Evolutionary conservation across 2,113 vertebrate species (phyloP).

Genomic region (Zapus hudsonius): DNA sequence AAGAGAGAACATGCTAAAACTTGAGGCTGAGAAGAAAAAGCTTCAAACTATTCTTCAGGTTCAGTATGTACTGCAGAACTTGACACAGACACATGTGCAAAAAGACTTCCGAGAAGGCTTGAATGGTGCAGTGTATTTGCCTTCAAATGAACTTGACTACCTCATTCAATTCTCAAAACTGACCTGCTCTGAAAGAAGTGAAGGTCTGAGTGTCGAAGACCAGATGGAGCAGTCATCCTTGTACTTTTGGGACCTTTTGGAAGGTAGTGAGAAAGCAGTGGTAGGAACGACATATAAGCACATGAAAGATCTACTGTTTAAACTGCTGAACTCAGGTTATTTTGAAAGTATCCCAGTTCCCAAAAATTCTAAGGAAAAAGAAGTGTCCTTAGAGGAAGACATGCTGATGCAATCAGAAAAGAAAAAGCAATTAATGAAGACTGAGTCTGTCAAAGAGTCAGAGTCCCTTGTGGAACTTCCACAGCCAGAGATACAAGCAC

Average conservation of each 20-base stretch:
- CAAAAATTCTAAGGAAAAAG: no score
- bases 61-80: constrained; percentile 92
- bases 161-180: constrained; percentile 91
- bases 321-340: no score
- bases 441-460: no score
- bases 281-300: constrained; percentile 96
- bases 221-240: constrained; percentile 93
- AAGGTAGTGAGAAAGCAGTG: constrained; percentile 93
- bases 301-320: no score
- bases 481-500: no score
- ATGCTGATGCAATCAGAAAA: no score
- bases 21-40: constrained; percentile 90
- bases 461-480: no score
- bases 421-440: no score
- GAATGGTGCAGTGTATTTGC: constrained; percentile 89
- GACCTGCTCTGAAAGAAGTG: constrained; percentile 89
- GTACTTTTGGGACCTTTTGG: constrained; percentile 93
- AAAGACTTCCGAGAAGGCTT: constrained; percentile 89
- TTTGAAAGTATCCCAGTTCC: no score
- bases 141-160: constrained; percentile 90
- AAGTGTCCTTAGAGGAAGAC: no score
- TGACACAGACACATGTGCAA: constrained; percentile 91
- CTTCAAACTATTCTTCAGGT: constrained; percentile 91
- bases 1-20: constrained; percentile 89
- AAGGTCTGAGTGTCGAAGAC: constrained; percentile 90